phyloP scores from a whole-genome alignment of 2,113 vertebrate species.

The Tautogolabrus adspersus region DNA sequence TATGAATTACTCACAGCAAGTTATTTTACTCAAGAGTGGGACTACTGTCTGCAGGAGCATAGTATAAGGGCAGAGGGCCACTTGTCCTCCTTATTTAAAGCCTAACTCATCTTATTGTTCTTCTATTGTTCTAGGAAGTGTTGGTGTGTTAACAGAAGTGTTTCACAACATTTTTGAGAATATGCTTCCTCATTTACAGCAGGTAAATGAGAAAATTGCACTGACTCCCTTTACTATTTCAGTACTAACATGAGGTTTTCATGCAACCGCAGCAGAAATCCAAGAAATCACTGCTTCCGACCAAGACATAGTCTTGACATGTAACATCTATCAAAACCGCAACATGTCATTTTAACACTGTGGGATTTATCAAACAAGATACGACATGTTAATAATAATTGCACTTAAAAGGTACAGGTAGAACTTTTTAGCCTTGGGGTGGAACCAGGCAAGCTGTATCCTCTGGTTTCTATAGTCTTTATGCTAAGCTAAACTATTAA shows the following conservation, averaged over 20 bases:
- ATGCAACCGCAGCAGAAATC: no score
- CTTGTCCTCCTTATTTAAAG: conserved; percentile 13
- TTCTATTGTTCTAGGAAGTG: conserved; percentile 20
- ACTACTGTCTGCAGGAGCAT: conserved; percentile 47
- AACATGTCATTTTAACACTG: conserved; percentile 3
- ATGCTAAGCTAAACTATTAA: no score
- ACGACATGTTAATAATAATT: no score
- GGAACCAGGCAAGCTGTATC: no score
- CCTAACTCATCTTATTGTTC: conserved; percentile 21
- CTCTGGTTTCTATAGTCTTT: no score
- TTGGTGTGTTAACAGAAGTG: not conserved
- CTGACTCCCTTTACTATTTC: not conserved
- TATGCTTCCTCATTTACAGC: not conserved
- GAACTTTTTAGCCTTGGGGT: no score
- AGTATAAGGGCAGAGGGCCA: conserved; percentile 31
- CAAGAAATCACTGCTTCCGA: not conserved
- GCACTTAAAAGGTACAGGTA: no score
- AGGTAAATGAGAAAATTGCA: not conserved
- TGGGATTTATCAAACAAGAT: not conserved
- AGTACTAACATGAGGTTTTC: not conserved
- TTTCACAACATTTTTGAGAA: not conserved
- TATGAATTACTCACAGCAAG: conserved; percentile 41
- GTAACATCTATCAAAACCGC: not conserved
- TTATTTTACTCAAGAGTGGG: conserved; percentile 33
- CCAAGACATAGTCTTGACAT: not conserved